phyloP scores from a whole-genome alignment of 2,797 vertebrate genomes.

The Emys orbicularis region DNA sequence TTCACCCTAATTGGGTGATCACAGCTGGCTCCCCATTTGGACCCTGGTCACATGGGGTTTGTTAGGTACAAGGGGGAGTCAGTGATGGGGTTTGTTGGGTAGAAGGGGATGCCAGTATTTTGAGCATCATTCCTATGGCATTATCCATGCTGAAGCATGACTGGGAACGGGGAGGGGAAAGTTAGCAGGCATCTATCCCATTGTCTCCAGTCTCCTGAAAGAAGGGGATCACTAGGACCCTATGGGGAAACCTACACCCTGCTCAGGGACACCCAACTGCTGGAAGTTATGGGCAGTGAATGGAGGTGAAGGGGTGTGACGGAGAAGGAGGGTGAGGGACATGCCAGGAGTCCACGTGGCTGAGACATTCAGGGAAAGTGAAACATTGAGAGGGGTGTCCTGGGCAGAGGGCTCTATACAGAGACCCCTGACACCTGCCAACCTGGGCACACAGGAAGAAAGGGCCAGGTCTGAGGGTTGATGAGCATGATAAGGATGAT shows the following conservation, averaged over 20 bases:
- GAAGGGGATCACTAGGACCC: background rate
- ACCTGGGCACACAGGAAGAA: background rate
- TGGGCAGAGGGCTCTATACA: fast-evolving
- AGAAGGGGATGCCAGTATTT: background rate
- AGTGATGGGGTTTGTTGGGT: too few relatives aligned
- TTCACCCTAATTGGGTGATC: too few relatives aligned
- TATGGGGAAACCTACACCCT: background rate
- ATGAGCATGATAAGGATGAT: background rate
- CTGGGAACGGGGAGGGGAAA: background rate
- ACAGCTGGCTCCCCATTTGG: too few relatives aligned
- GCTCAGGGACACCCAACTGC: background rate
- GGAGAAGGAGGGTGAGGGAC: background rate
- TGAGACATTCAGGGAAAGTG: background rate
- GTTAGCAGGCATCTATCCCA: fast-evolving
- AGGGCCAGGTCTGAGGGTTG: background rate
- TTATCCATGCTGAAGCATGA: background rate
- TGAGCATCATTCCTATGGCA: background rate
- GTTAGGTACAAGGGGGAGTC: too few relatives aligned
- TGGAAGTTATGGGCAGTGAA: too few relatives aligned
- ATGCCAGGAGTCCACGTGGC: background rate
- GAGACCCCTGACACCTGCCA: background rate
- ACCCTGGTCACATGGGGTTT: too few relatives aligned
- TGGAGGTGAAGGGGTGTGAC: background rate
- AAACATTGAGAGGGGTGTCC: background rate
- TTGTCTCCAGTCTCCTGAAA: background rate